Conservation (phyloP, 92 coral and sea anemone genomes). For the Porites evermanni region DNA sequence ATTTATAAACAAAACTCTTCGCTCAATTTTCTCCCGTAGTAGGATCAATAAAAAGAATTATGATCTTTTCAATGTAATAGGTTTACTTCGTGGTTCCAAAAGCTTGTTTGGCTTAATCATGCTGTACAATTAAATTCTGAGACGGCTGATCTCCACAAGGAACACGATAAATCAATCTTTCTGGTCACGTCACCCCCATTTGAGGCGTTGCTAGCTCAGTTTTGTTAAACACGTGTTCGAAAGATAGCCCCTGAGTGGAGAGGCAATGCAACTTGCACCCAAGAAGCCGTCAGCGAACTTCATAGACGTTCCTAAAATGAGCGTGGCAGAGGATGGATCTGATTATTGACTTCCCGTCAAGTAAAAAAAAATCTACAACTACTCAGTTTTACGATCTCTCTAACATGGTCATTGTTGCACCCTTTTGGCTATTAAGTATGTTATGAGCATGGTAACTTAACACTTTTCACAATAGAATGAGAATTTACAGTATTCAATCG, state of each 20-base stretch:
- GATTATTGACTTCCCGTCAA: background rate
- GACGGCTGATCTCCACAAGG: background rate
- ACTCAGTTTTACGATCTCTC: too few relatives aligned
- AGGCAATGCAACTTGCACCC: background rate
- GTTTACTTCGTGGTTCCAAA: background rate
- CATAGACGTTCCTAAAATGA: too few relatives aligned
- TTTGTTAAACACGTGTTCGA: conserved; percentile 21
- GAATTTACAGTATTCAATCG: background rate
- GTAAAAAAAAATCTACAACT: background rate
- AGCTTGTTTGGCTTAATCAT: background rate
- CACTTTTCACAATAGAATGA: conserved; percentile 3
- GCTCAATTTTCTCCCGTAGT: too few relatives aligned
- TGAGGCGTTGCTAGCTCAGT: conserved; percentile 13
- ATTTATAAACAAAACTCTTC: too few relatives aligned
- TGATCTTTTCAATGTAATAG: background rate
- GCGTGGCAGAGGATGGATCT: background rate
- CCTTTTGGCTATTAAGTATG: background rate
- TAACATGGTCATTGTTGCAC: too few relatives aligned
- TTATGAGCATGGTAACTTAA: conserved; percentile 1
- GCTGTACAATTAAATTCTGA: background rate
- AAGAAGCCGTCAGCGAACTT: background rate
- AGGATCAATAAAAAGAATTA: too few relatives aligned
- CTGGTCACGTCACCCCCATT: background rate
- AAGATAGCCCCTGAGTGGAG: background rate
- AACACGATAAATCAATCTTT: background rate